Base-by-base conservation (phyloP, 1,140 invertebrate species). In the Rhagoletis pomonella region DNA sequence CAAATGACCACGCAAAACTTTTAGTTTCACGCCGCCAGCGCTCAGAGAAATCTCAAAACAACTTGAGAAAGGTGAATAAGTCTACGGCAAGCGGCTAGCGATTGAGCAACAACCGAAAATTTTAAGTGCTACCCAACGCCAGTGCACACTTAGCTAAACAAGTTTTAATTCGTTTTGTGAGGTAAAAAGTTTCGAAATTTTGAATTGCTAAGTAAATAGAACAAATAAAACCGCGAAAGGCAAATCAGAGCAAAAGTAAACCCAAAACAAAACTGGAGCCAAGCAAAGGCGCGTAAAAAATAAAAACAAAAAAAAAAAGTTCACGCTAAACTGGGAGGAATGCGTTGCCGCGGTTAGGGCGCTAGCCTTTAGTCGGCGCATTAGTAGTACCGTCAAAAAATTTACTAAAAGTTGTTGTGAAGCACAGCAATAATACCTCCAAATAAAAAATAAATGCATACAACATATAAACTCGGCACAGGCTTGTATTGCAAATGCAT, bases 81-180 rank as follows among this genome's bases (percentile, higher is more conserved):
- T 67, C 42, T 47, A 4, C 12, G 1, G 7, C 42, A 12, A 73
- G 3, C 42, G 29, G 19, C 29, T 3, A 39, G 42, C 29, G 42
- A 3, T 29, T 69, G 29, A 69, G 39, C 65, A 0, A 3, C 65
- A 44, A 73, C 7, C 42, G 12, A 47, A 55, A 73, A 7, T 73
- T 47, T 47, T 4, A 19, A 73, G 67, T 47, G 39, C 67, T 4
- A n/a, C 42, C 39, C 39, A 17, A 47, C 10, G 6, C 60, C 19
- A 44, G 6, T 29, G 29, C 29, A 29, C 29, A 29, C 29, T 29
- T 29, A 4, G 60, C 39, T 86, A 17, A 86, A 86, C 29, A 39
- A 86, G 50, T 86, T 86, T 86, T 86, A 86, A 86, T 65, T 86
- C 42, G 39, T 47, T 86, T 86, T 44, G 65, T 10, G 29, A 10